Percentiles rank a stretch among this genome's conserved stretches.
Evolutionary conservation across 1,140 invertebrate species (phyloP).

Genomic region (Papilio xuthus): DNA sequence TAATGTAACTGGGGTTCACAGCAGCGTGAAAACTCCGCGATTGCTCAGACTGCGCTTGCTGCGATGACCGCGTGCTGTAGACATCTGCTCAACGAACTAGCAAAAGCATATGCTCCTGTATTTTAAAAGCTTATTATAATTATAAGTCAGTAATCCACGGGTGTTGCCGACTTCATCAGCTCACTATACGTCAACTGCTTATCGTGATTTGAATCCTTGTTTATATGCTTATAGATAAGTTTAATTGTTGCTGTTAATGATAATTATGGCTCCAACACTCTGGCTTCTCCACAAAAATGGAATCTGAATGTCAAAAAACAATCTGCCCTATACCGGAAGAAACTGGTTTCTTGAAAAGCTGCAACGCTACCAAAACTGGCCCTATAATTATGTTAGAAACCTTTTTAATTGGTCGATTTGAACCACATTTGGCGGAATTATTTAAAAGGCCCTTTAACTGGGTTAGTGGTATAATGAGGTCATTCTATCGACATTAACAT

Average conservation of each 20-base stretch:
- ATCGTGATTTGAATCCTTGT: too few species aligned
- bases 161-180: too few species aligned
- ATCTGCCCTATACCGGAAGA: neutral
- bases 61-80: neutral
- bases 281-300: neutral
- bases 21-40: neutral
- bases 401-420: neutral
- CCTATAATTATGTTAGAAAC: neutral
- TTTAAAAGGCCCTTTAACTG: neutral
- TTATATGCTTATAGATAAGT: too few species aligned
- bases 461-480: neutral
- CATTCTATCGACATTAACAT: neutral
- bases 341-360: neutral
- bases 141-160: neutral
- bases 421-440: conserved; percentile 4
- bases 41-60: neutral
- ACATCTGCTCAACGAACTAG: neutral
- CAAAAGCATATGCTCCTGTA: neutral
- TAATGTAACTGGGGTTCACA: neutral
- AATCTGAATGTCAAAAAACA: neutral
- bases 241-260: too few species aligned
- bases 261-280: too few species aligned
- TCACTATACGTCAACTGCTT: too few species aligned
- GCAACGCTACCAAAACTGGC: neutral
- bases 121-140: neutral